Base-by-base conservation (phyloP, 2,888 invertebrate species). In the Tricholauxania praeusta region DNA sequence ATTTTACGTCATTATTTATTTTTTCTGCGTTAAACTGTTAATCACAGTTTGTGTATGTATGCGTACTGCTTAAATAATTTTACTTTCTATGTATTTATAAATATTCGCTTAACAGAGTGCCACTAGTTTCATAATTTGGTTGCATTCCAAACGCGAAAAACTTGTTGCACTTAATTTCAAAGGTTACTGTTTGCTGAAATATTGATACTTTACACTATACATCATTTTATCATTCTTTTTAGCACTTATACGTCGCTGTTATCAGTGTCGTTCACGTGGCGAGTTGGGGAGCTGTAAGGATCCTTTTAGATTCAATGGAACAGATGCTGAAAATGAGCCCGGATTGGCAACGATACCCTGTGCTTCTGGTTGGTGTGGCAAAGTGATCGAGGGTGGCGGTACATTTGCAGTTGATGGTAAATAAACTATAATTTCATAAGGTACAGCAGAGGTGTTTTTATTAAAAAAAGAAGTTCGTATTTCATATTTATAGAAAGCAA, bases 301-400 rank as follows among this genome's bases (percentile, higher is more conserved):
- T 88, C 93, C 93, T 12, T 96, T 96, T 82, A 90, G 89, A 1
- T 92, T 91, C 79, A 96, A 96, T 89, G 91, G 91, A 15, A 95
- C 96, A 0, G 91, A 93, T 79, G 91, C 93, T 6, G 92, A 92
- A 77, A 88, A 89, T 22, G 93, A 93, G 82, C 89, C 89, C 0
- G 95, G 95, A 0, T 91, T 96, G 1, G 90, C 93, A 80, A 91
- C 93, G 1, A 91, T 93, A 14, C 94, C 94, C 0, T 96, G 96
- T 81, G 93, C 95, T 0, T 95, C 95, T 15, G 96, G 96, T 53
- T 97, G 97, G 97, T 97, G 97, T 83, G 95, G 94, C 32, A 97
- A 97, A 89, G 92, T 96, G 67, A 91, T 95, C 52, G 96, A 96
- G 86, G 93, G 93, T 73, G 92, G 92, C 78, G 93, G 93, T 80